Conservation (phyloP, 2,888 invertebrate species). For the Perithous albicinctus region DNA sequence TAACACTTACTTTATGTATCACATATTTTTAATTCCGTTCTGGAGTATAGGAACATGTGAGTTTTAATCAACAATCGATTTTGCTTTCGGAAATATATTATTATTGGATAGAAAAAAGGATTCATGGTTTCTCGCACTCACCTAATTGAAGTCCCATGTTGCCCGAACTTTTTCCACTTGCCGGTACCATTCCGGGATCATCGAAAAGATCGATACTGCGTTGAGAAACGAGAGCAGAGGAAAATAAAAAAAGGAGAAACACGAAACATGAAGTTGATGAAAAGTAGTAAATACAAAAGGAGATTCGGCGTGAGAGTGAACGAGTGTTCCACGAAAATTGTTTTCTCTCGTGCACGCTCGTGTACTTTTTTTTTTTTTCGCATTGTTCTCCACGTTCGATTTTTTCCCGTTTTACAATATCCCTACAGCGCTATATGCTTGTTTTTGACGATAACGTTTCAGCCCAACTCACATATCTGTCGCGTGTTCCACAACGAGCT, state of each 20-base stretch:
- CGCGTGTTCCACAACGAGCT: conserved; percentile 94
- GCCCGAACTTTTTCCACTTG: conserved; percentile 79
- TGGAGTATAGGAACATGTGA: not conserved
- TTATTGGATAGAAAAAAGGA: not conserved
- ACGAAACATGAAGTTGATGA: conserved; percentile 60
- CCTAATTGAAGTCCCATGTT: conserved; percentile 88
- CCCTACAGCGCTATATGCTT: not conserved
- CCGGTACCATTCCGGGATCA: conserved; percentile 85
- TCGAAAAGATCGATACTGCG: conserved; percentile 88
- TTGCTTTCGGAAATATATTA: not conserved
- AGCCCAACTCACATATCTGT: conserved; percentile 87
- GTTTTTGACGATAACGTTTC: conserved; percentile 14
- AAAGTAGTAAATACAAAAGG: conserved; percentile 50
- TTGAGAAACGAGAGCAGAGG: conserved; percentile 75
- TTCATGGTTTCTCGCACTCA: conserved; percentile 77
- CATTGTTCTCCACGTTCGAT: conserved; percentile 34
- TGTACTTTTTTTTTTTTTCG: conserved; percentile 17
- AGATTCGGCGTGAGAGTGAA: conserved; percentile 39
- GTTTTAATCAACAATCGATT: not conserved
- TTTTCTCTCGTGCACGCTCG: conserved; percentile 48
- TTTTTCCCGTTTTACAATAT: conserved; percentile 40
- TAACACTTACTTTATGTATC: not conserved
- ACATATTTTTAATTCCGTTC: not conserved
- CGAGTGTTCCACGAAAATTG: conserved; percentile 50
- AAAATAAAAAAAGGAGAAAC: conserved; percentile 42